Evolutionary conservation across 2,888 invertebrate species (phyloP), one percentile per base, ranked within the genome.

Genomic region (Nesidiocoris tenuis): DNA sequence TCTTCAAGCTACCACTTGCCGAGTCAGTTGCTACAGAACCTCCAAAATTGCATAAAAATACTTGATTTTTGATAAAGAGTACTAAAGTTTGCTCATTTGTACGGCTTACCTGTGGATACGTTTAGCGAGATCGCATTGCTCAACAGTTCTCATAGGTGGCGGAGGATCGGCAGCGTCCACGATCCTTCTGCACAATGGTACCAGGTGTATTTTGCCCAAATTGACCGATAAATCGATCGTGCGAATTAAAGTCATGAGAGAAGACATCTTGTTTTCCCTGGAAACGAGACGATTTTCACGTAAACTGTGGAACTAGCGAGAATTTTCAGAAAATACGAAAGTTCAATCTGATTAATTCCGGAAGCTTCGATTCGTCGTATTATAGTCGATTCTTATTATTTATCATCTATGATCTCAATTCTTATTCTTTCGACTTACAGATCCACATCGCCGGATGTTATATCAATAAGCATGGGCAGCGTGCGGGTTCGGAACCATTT

Each of bases 401-500:
- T n/a, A n/a, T n/a, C n/a, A n/a, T n/a, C n/a, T n/a, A n/a, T n/a
- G n/a, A n/a, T n/a, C n/a, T n/a, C n/a, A n/a, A n/a, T n/a, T n/a
- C n/a, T n/a, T n/a, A n/a, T n/a, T n/a, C n/a, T n/a, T n/a, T n/a
- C n/a, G n/a, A 71, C 72, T 63, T 65, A 76, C 72, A 72, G 17
- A 56, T 23, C 24, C 0, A 18, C 17, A 56, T 57, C 55, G 12
- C 57, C 23, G n/a, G 18, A 19, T 0, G 70, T 59, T n/a, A 80
- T 22, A 25, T 77, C 74, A 1, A 78, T 16, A 1, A 84, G 63
- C 57, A 80, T 82, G 25, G 82, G 81, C 1, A 90, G 81, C 22
- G 89, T 83, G 83, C 88, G 86, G 82, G 93, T 93, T 18, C 86
- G 83, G 55, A 93, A 82, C 93, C 93, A 93, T 82, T 89, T 90